phyloP scores from a whole-genome alignment of 1,140 invertebrate genomes.

The Drosophila truncata region DNA sequence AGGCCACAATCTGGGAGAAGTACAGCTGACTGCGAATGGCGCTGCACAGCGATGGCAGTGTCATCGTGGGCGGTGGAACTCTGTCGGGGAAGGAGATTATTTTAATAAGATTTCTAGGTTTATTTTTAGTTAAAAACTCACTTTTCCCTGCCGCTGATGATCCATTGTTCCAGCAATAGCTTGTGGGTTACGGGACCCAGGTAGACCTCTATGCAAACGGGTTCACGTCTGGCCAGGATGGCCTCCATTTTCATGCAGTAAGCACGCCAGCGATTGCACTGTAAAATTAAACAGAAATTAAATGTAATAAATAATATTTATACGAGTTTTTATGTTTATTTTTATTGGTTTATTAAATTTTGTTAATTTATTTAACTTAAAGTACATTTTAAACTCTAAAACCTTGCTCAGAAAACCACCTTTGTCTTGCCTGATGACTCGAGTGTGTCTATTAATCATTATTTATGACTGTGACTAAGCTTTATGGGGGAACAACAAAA shows the following conservation, averaged over 20 bases:
- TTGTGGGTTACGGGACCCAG: conserved; percentile 82
- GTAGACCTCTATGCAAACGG: conserved; percentile 84
- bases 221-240: conserved; percentile 75
- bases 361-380: background rate
- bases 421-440: background rate
- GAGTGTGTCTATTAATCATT: conserved; percentile 11
- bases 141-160: conserved; percentile 81
- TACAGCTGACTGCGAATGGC: conserved; percentile 98
- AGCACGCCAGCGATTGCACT: conserved; percentile 84
- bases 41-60: conserved; percentile 92
- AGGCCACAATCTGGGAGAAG: conserved; percentile 97
- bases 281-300: background rate
- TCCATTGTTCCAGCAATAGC: conserved; percentile 84
- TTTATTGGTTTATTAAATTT: background rate
- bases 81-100: conserved; percentile 63
- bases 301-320: background rate
- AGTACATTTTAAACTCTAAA: background rate
- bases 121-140: conserved; percentile 28
- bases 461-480: conserved; percentile 2
- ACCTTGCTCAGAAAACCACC: background rate
- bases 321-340: no score
- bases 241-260: conserved; percentile 80
- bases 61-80: conserved; percentile 86
- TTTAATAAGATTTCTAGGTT: background rate
- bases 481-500: background rate